These are phyloP conservation scores for Caenorhabditis doughertyi DNA, from an alignment of 2,888 invertebrate genomes.

Conservation along the genomic window DNA sequence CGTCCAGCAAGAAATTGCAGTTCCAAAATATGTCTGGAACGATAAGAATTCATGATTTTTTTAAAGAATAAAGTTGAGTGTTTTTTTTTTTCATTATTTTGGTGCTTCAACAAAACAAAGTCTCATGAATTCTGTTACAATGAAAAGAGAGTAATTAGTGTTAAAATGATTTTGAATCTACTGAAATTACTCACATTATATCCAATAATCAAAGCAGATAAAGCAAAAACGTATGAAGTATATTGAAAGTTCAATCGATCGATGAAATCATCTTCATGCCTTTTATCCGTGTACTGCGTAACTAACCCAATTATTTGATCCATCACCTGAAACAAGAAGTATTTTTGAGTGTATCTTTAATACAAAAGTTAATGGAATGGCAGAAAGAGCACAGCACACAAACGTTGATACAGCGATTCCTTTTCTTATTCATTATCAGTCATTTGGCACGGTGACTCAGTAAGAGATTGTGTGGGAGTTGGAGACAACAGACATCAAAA, in stretches of 20 bases:
- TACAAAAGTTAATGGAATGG: background rate
- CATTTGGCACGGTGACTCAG: constrained; percentile 38
- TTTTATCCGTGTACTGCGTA: constrained; percentile 32
- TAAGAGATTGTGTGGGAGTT: constrained; percentile 43
- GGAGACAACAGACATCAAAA: constrained; percentile 18
- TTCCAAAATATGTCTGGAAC: constrained; percentile 72
- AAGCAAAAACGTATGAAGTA: constrained; percentile 83
- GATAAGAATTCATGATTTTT: too few species aligned
- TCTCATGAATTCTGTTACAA: too few species aligned
- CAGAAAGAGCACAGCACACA: constrained; percentile 13
- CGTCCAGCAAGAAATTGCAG: constrained; percentile 80
- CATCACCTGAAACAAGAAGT: constrained; percentile 61
- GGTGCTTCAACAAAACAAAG: too few species aligned
- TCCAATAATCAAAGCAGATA: constrained; percentile 83
- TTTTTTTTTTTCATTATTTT: too few species aligned
- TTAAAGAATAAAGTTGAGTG: too few species aligned
- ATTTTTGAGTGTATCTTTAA: background rate
- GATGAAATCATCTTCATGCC: constrained; percentile 83
- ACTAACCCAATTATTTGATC: constrained; percentile 63
- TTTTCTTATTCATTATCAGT: constrained; percentile 47
- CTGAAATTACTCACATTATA: constrained; percentile 68
- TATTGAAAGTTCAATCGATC: constrained; percentile 84
- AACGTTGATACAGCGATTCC: constrained; percentile 19
- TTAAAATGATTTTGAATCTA: too few species aligned
- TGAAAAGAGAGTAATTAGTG: too few species aligned